Conservation (phyloP, 2,888 invertebrate genomes). For the Celastrina argiolus region DNA sequence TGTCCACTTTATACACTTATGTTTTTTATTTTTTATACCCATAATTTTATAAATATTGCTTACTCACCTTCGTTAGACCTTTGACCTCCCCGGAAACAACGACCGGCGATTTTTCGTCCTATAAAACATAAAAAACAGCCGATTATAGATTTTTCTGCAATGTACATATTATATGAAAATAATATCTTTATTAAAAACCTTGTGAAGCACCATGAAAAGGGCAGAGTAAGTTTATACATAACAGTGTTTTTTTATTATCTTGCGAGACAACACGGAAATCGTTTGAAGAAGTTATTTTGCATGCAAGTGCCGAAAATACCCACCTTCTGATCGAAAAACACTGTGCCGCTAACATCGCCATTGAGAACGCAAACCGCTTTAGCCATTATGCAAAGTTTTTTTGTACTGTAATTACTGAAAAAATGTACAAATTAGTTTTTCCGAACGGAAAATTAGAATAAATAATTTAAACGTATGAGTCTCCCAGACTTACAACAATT, state of each 20-base stretch:
- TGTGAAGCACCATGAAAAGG: background rate
- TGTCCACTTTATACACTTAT: too few relatives aligned
- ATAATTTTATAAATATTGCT: background rate
- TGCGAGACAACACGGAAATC: too few relatives aligned
- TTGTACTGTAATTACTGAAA: slow-evolving; percentile 1
- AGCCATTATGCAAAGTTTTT: slow-evolving; percentile 37
- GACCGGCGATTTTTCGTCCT: slow-evolving; percentile 82
- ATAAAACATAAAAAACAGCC: slow-evolving; percentile 38
- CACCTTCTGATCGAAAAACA: slow-evolving; percentile 88
- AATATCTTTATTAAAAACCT: background rate
- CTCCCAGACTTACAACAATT: background rate
- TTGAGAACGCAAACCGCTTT: slow-evolving; percentile 93
- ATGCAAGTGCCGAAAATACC: background rate
- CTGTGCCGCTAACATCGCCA: slow-evolving; percentile 90
- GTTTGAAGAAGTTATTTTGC: background rate
- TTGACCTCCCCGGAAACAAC: slow-evolving; percentile 88
- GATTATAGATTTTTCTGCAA: background rate
- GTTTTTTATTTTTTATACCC: too few relatives aligned
- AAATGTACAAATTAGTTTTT: background rate
- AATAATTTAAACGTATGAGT: background rate
- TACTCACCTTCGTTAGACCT: slow-evolving; percentile 84
- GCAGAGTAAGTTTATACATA: background rate
- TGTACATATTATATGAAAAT: background rate
- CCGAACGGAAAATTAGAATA: background rate
- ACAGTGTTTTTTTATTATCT: background rate